Base-by-base conservation (phyloP, 2,888 invertebrate genomes). In the Nomada ruficornis region DNA sequence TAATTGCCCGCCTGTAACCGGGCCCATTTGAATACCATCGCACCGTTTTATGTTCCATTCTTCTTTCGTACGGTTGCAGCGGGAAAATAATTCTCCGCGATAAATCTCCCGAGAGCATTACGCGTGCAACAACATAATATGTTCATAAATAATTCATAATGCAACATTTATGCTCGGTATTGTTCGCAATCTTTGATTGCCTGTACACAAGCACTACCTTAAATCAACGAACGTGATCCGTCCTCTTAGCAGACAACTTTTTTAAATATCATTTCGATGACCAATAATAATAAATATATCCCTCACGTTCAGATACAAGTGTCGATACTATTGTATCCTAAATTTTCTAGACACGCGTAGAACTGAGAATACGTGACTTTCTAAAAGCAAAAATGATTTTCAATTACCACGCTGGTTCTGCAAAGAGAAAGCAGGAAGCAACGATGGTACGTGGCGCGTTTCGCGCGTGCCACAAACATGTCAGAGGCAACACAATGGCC, bases 11-110 rank as follows among this genome's bases (percentile, higher is more conserved):
- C 54, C 47, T 62, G 64, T 36, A 50, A 65, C 26, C 57, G 47
- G 59, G 89, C 88, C 89, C 87, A 88, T 89, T 88, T 87, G 86
- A 88, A 88, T 89, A 89, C 86, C 90, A 89, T 89, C 82, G 82
- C 84, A 78, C 77, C 82, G 80, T 80, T 87, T 84, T 87, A 86
- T 85, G 87, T 86, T 83, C 85, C 81, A 76, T 83, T 67, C 76
- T 76, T 70, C 81, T 69, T 80, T 55, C 62, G 50, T 50, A 2
- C 42, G 20, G 42, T 55, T 26, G 26, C 59, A 50, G 10, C 65
- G 20, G 55, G 65, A 80, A 80, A 67, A 44, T 72, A 65, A 81
- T 80, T 57, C 81, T 26, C 18, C 36, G 55, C 81, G 54, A 65
- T 81, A 67, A 80, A 80, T 80, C 80, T 67, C 42, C 36, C 36